Conservation (phyloP, 2,797 vertebrate species). For the Hypotaenidia philippensis region DNA sequence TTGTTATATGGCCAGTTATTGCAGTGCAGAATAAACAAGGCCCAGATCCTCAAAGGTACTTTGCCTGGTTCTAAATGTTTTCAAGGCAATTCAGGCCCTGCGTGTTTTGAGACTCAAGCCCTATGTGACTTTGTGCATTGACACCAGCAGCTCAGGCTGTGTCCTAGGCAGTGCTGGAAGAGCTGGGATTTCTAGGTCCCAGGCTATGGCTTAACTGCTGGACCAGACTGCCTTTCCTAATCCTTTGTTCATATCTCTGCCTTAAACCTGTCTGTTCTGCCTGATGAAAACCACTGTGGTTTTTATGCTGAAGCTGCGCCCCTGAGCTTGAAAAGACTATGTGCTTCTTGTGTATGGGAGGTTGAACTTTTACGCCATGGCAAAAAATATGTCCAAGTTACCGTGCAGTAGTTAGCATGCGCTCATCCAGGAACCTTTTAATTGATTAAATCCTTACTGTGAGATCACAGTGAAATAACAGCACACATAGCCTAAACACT, state of each 20-base stretch:
- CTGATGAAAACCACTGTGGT: background rate
- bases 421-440: background rate
- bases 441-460: background rate
- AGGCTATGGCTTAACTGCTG: background rate
- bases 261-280: conserved; percentile 40
- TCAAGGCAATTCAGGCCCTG: background rate
- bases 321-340: background rate
- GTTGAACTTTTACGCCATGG: background rate
- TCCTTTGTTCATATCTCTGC: background rate
- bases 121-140: background rate
- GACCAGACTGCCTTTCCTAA: background rate
- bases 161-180: background rate
- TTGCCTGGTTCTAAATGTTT: background rate
- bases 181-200: background rate
- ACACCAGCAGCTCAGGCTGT: background rate
- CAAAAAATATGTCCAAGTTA: background rate
- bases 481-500: background rate
- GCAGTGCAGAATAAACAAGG: background rate
- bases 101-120: background rate
- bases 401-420: background rate
- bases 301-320: background rate
- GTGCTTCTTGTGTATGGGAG: background rate
- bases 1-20: background rate
- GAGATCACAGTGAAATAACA: background rate
- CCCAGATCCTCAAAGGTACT: background rate